Conservation (phyloP, 2,797 vertebrate genomes). For the Myotis pilosus region DNA sequence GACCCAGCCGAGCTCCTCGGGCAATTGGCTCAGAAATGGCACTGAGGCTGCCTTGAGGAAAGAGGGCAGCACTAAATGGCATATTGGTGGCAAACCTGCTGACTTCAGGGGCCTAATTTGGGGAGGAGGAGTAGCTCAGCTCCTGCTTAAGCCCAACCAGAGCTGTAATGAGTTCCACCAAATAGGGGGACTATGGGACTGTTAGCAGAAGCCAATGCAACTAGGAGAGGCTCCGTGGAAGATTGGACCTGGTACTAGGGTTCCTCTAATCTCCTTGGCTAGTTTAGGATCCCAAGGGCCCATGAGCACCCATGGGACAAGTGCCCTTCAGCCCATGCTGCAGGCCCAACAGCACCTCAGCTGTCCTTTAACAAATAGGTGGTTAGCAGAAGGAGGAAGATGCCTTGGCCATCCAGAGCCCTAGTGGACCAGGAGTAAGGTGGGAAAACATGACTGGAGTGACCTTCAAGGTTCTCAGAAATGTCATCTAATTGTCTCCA, state of each 20-base stretch:
- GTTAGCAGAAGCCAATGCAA: not conserved
- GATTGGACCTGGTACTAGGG: not conserved
- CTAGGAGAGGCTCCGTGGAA: not conserved
- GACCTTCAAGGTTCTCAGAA: not conserved
- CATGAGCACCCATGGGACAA: not conserved
- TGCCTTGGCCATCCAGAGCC: not conserved
- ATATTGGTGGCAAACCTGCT: not conserved
- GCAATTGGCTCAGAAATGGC: not conserved
- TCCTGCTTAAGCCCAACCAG: not conserved
- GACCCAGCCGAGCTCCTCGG: not conserved
- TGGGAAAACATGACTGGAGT: not conserved
- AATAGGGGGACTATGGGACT: not conserved
- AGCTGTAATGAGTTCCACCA: not conserved
- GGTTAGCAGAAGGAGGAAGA: not conserved
- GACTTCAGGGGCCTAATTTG: not conserved
- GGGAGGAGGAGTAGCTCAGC: not conserved
- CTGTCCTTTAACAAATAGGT: not conserved
- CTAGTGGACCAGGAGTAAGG: not conserved
- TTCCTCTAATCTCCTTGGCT: not conserved
- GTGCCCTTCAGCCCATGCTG: not conserved
- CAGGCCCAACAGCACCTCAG: not conserved
- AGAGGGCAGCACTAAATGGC: not conserved
- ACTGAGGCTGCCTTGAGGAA: conserved; percentile 7
- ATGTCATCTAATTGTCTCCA: not conserved
- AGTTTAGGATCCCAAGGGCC: not conserved